phyloP scores from a whole-genome alignment of 1,140 invertebrate species.

The Lanistes nyassanus region DNA sequence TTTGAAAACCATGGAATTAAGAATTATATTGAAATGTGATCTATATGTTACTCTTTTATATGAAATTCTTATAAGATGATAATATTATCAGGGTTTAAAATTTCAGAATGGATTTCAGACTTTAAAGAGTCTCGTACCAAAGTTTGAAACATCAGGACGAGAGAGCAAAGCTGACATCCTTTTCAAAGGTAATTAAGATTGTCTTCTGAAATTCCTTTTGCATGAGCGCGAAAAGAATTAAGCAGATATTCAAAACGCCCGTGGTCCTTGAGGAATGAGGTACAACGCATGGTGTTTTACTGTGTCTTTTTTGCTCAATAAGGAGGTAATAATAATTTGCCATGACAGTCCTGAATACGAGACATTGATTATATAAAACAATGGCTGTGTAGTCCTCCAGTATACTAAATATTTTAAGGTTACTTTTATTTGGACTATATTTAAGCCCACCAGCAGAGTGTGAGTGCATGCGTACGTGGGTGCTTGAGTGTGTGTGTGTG shows the following conservation, averaged over 20 bases:
- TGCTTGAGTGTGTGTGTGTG: conserved; percentile 10
- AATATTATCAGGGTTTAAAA: conserved; percentile 21
- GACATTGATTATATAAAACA: not conserved
- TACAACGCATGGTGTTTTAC: not conserved
- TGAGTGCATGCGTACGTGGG: conserved; percentile 6
- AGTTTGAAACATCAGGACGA: conserved; percentile 87
- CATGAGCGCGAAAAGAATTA: no score
- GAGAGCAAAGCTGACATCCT: conserved; percentile 93
- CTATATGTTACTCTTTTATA: no score
- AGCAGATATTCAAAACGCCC: no score
- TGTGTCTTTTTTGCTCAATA: not conserved
- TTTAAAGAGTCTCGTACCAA: conserved; percentile 87
- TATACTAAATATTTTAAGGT: not conserved
- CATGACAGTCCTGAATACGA: not conserved
- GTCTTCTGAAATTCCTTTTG: not conserved
- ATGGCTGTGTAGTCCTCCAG: not conserved
- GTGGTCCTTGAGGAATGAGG: no score
- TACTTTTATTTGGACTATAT: not conserved
- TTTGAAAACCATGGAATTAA: no score
- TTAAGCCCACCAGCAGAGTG: not conserved
- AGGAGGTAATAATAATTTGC: not conserved
- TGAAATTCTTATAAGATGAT: not conserved
- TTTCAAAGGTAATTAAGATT: conserved; percentile 78
- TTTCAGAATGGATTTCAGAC: conserved; percentile 89
- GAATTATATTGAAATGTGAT: no score